Percentiles rank a stretch among this genome's conserved stretches.
Evolutionary conservation across 2,797 vertebrate genomes (phyloP).

Genomic region (Poecilia wingei): DNA sequence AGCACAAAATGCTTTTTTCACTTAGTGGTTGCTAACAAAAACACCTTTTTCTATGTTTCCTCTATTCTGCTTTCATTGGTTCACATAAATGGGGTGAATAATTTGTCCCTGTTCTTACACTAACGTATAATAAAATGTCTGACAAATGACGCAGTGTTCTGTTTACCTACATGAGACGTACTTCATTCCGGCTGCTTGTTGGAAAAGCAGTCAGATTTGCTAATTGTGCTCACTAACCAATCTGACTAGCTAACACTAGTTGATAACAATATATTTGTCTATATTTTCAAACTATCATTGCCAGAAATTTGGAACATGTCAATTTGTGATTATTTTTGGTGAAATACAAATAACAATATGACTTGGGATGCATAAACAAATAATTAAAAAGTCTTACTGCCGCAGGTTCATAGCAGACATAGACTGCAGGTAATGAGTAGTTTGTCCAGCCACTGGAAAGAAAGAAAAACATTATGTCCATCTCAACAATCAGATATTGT

Average conservation of each 20-base stretch:
- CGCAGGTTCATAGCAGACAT: not conserved
- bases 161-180: not conserved
- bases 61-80: conserved; percentile 3
- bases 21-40: conserved; percentile 4
- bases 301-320: not conserved
- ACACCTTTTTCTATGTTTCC: not conserved
- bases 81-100: not conserved
- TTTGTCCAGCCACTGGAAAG: not conserved
- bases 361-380: not conserved
- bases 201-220: not conserved
- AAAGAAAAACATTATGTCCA: conserved; percentile 3
- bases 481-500: not conserved
- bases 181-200: not conserved
- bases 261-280: not conserved
- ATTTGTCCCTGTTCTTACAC: not conserved
- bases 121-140: not conserved
- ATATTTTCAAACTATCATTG: not conserved
- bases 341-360: not conserved
- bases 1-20: conserved; percentile 18
- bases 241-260: not conserved
- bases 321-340: not conserved
- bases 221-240: not conserved
- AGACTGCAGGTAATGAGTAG: not conserved
- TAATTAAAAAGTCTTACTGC: not conserved
- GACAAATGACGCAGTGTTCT: not conserved